Evolutionary conservation across 2,113 vertebrate genomes (phyloP).

Genomic region (Xenus cinereus): DNA sequence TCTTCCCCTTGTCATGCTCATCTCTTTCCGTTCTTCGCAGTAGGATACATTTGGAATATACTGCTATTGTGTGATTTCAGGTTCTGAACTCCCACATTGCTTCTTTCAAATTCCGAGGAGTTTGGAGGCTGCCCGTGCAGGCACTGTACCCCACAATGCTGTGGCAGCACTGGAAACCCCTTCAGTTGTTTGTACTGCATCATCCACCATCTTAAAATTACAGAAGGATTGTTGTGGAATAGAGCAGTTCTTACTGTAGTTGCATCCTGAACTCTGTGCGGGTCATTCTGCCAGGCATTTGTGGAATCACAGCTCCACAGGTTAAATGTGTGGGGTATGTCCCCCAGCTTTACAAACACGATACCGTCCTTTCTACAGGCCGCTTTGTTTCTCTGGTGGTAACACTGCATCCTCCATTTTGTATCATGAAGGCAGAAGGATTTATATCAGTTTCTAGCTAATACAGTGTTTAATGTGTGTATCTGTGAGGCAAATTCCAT

Average conservation of each 20-base stretch:
- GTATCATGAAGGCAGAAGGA: not conserved
- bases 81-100: not conserved
- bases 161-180: not conserved
- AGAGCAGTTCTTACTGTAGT: not conserved
- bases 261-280: not conserved
- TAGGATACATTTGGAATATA: not conserved
- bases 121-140: not conserved
- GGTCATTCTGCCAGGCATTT: not conserved
- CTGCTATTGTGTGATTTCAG: not conserved
- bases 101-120: not conserved
- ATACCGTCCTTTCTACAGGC: not conserved
- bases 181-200: not conserved
- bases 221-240: not conserved
- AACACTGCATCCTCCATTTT: not conserved
- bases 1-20: not conserved
- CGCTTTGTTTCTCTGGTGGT: not conserved
- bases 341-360: not conserved
- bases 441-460: not conserved
- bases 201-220: not conserved
- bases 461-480: not conserved
- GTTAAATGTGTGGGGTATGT: not conserved
- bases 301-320: not conserved
- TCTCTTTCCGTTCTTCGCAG: not conserved
- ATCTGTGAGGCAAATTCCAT: conserved; percentile 49
- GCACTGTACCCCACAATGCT: not conserved